Base-by-base conservation (phyloP, 2,888 invertebrate species). In the Aproaerema taeniolella region DNA sequence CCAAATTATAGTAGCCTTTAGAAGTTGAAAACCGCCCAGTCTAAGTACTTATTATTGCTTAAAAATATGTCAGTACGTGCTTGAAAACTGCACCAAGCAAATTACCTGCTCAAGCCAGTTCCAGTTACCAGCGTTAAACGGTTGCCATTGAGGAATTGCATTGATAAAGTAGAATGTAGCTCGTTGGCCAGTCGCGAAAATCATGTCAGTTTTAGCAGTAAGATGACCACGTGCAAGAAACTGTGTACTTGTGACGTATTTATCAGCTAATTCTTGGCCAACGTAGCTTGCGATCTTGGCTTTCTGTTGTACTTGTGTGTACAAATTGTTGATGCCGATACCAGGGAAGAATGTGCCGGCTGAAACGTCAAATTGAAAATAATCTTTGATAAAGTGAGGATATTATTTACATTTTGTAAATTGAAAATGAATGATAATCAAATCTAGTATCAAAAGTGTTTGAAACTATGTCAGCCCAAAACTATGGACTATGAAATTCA, bases 81-180 rank as follows among this genome's bases (percentile, higher is more conserved):
- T n/a, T n/a, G n/a, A 20, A 20, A 20, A 20, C 20, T 20, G 4
- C 8, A 8, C 5, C 4, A 6, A 8, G 5, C 20, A 20, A 6
- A 6, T 20, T 39, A 77, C 79, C 50, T 66, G 71, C 54, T 90
- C 89, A n/a, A 89, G 61, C 40, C 55, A 66, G 61, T 85, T 81
- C 89, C 90, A 90, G 61, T 89, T 89, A n/a, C 89, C 88, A 41
- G 69, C 86, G 48, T 90, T 90, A 54, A 90, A 88, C 0, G 78
- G 78, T 41, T 90, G 89, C 91, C 91, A 92, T 49, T 92, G 92
- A 1, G 92, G 91, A 1, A 89, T 89, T 1, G 86, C 87, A 55
- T 92, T 92, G 35, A 91, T 71, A 55, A 89, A 91, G 63, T 89
- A 90, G 66, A 91, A 91, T 0, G 89, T 88, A 1, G 89, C 65